Evolutionary conservation across 2,797 vertebrate species (phyloP), one percentile per base, ranked within the genome.

Genomic region (Arnoldichthys spilopterus): DNA sequence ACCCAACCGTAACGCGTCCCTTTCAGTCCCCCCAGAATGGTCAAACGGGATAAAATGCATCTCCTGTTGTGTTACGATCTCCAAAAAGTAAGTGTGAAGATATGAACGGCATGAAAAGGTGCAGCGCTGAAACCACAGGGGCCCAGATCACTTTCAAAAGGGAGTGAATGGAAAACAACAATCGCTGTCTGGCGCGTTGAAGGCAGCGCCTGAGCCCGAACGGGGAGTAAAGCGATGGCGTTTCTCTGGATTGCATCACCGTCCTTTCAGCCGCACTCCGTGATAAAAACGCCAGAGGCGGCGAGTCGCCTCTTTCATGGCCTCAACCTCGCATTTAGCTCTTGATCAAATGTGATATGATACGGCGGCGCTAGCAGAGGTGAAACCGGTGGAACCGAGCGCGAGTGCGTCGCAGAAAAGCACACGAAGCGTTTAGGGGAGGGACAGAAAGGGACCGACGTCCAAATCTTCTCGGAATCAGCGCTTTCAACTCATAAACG

Each of bases 241-340:
- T 93, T 92, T 91, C 91, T 87, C 80, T 71, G 59, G 69, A 84
- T 92, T 93, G 90, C 92, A 89, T 93, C 92, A 93, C 83, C 47
- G 74, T 79, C 75, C 81, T 89, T 87, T 89, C 84, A 85, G 86
- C 7, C 6, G 85, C 80, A 74, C 77, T 71, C 82, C 84, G 85
- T 84, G 83, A 85, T 84, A 88, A 88, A n/a, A 86, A 79, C 32
- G 20, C 61, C 15, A 40, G 34, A 64, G 30, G 34, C 37, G 8
- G 32, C 30, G 59, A 61, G 59, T 32, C 28, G 30, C 18, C 30
- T 5, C 59, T 61, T 61, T 61, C 59, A 61, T 61, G 59, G 15
- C 59, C 28, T 61, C 59, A 61, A 61, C 37, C 32, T 43, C 9
- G 43, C 62, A 64, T 64, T 43, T 43, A 40, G 62, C 34, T 22